Evolutionary conservation across 2,888 invertebrate genomes (phyloP).

Genomic region (Ariolimax columbianus): DNA sequence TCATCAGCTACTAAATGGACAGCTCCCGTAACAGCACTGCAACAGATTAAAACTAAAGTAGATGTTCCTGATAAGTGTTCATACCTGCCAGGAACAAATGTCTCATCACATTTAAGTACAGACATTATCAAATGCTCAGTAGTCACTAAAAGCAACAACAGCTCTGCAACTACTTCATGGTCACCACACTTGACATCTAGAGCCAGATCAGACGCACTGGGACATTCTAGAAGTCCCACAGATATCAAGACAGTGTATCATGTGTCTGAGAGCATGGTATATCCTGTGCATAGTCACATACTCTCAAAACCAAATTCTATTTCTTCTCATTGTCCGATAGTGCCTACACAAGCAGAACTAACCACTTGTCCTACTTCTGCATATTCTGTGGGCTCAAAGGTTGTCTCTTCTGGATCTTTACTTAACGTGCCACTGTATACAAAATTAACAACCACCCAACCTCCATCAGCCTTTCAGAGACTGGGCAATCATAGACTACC

Average conservation of each 20-base stretch:
- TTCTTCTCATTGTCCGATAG: neutral
- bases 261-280: neutral
- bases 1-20: slow-evolving; percentile 2
- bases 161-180: neutral
- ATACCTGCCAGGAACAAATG: neutral
- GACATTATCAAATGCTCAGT: neutral
- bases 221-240: neutral
- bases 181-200: neutral
- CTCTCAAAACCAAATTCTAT: neutral
- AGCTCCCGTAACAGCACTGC: neutral
- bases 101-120: neutral
- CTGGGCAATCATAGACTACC: neutral
- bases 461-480: neutral
- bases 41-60: neutral
- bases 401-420: neutral
- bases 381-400: neutral
- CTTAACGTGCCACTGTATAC: neutral
- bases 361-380: neutral
- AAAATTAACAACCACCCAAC: too few relatives aligned
- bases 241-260: neutral
- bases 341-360: neutral
- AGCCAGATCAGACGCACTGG: neutral
- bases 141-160: neutral
- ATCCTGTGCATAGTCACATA: neutral
- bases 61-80: neutral